Percentiles rank a stretch among this genome's conserved stretches.
Conservation (phyloP, 92 coral and sea anemone genomes). For the Heliopora coerulea region DNA sequence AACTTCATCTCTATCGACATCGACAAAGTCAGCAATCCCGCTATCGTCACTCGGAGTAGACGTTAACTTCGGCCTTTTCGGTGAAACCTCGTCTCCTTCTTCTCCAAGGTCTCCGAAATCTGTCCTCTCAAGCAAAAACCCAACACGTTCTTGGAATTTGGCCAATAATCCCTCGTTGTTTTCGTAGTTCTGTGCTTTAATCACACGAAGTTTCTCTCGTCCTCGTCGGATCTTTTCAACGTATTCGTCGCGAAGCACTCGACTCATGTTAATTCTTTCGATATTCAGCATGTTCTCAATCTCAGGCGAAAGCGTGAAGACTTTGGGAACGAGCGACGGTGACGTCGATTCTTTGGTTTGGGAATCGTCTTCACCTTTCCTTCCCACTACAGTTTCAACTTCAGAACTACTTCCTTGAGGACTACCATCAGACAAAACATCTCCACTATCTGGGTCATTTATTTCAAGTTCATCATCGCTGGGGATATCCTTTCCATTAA, state of each 20-base stretch:
- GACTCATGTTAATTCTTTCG: constrained; percentile 81
- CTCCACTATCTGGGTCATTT: background rate
- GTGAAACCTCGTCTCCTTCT: background rate
- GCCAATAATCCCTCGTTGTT: constrained; percentile 19
- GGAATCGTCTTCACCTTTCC: background rate
- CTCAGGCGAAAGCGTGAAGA: constrained; percentile 7
- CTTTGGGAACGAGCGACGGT: background rate
- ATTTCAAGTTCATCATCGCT: constrained; percentile 5
- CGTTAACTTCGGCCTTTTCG: background rate
- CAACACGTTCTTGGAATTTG: constrained; percentile 20
- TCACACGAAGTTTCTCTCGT: constrained; percentile 5
- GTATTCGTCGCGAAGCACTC: constrained; percentile 83
- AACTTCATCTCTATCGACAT: constrained; percentile 15
- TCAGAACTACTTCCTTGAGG: constrained; percentile 1
- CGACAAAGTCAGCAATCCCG: constrained; percentile 10
- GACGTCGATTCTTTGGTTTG: background rate
- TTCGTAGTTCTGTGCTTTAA: background rate
- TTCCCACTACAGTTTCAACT: background rate
- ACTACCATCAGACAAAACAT: background rate
- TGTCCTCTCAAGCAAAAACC: background rate
- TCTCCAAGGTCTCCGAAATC: constrained; percentile 5
- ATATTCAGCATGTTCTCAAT: constrained; percentile 51
- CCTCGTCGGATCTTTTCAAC: constrained; percentile 54
- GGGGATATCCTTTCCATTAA: background rate
- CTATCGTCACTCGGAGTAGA: constrained; percentile 33